Evolutionary conservation across 1,140 invertebrate genomes (phyloP).

Genomic region (Leptonema lineaticorne): DNA sequence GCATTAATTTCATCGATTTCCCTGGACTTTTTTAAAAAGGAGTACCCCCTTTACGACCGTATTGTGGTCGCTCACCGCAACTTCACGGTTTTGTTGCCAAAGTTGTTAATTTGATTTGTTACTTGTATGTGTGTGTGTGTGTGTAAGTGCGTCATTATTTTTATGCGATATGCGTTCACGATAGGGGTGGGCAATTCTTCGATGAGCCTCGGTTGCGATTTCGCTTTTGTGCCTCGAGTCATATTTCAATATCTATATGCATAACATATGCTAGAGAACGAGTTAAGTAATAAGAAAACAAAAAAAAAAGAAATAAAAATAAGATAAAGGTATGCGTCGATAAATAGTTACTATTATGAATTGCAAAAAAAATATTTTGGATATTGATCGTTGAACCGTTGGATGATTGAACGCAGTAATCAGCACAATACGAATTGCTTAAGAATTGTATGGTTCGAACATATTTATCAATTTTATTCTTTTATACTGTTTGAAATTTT

Average conservation of each 20-base stretch:
- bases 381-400: too few relatives aligned
- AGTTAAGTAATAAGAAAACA: too few relatives aligned
- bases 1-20: constrained; percentile 31
- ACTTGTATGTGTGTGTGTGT: too few relatives aligned
- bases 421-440: neutral
- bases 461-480: too few relatives aligned
- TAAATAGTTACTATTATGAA: too few relatives aligned
- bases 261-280: too few relatives aligned
- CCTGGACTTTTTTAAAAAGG: neutral
- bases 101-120: constrained; percentile 17
- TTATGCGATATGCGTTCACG: neutral
- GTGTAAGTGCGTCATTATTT: neutral
- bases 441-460: neutral
- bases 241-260: too few relatives aligned
- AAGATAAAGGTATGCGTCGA: too few relatives aligned
- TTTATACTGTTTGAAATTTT: too few relatives aligned
- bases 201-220: neutral
- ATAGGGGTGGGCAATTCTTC: constrained; percentile 14
- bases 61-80: constrained; percentile 8
- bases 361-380: too few relatives aligned
- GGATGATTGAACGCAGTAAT: too few relatives aligned
- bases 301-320: too few relatives aligned
- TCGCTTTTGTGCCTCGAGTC: neutral
- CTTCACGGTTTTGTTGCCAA: neutral
- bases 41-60: neutral